phyloP scores from a whole-genome alignment of 2,113 vertebrate genomes.

The Bothrops jararaca region DNA sequence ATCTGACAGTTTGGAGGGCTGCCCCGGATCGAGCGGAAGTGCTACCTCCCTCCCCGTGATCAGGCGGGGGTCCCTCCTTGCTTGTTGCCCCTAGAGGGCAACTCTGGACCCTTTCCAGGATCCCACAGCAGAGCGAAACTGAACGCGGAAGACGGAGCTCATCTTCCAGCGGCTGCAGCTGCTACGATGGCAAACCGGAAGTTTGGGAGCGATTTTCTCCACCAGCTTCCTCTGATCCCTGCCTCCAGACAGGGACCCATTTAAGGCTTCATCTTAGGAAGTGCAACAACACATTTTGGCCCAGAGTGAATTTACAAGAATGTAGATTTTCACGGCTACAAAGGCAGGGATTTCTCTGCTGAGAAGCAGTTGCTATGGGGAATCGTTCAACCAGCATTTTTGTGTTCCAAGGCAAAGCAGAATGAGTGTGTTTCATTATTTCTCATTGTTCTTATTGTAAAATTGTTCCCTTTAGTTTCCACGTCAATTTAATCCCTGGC shows the following conservation, averaged over 20 bases:
- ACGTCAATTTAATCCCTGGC: not conserved
- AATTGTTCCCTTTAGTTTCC: not conserved
- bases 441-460: not conserved
- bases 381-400: not conserved
- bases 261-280: not conserved
- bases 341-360: not conserved
- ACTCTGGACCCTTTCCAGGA: no score
- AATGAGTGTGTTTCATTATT: not conserved
- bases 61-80: no score
- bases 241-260: not conserved
- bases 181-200: no score
- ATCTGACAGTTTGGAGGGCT: no score
- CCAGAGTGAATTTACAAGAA: not conserved
- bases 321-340: not conserved
- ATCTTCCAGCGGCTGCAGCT: no score
- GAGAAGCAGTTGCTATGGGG: not conserved
- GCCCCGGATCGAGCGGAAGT: no score
- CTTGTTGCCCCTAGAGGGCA: no score
- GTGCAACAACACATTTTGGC: not conserved
- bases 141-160: no score
- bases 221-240: no score
- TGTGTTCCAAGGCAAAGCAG: not conserved
- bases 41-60: no score
- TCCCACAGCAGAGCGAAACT: no score
- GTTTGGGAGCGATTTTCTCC: not conserved